Conservation (phyloP, 1,140 invertebrate genomes). For the Brachionus manjavacas region DNA sequence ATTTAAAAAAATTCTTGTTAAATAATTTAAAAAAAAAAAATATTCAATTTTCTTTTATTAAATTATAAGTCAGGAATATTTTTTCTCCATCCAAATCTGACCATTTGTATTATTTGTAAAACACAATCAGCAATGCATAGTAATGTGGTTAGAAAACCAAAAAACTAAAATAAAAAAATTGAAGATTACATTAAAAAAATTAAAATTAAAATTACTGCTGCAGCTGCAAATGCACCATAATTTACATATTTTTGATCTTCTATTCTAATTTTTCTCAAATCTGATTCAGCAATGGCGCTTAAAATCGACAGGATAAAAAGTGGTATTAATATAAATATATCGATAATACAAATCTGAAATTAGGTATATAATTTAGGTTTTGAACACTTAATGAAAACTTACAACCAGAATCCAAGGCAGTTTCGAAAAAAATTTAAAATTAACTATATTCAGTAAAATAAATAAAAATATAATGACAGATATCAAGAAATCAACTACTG, state of each 20-base stretch:
- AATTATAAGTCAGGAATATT: neutral
- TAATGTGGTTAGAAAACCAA: neutral
- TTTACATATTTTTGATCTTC: neutral
- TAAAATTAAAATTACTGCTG: neutral
- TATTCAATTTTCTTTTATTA: neutral
- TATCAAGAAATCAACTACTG: neutral
- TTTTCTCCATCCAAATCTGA: neutral
- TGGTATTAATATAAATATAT: neutral
- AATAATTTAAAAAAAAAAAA: no score
- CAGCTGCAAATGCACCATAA: neutral
- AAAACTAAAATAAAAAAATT: neutral
- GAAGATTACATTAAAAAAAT: neutral
- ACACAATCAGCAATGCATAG: neutral
- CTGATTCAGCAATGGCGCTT: neutral
- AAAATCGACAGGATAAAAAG: constrained; percentile 14
- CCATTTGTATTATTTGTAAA: neutral
- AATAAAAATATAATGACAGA: neutral
- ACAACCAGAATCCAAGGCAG: neutral
- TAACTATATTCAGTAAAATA: neutral
- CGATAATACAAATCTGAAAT: neutral
- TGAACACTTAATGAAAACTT: neutral
- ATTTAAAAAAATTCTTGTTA: no score
- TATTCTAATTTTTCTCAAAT: neutral
- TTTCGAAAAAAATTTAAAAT: constrained; percentile 17
- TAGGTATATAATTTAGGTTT: no score